These are phyloP conservation scores for Lutjanus campechanus DNA, from an alignment of 2,797 vertebrate species.

Conservation along the genomic window DNA sequence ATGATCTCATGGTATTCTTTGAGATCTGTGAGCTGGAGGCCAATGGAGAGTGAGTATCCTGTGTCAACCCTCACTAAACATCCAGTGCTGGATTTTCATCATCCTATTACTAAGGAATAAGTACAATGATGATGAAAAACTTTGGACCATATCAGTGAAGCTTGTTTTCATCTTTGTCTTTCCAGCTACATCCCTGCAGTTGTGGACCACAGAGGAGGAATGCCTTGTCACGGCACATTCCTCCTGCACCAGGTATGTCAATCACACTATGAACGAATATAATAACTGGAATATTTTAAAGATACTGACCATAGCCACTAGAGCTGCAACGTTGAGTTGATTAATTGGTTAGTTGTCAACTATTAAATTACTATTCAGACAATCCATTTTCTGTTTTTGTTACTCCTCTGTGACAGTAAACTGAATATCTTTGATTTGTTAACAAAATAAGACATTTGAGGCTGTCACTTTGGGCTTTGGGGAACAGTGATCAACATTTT, in stretches of 20 bases:
- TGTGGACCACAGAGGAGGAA: conserved; percentile 96
- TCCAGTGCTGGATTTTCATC: too few species aligned
- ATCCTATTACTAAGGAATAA: not conserved
- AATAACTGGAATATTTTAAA: conserved; percentile 3
- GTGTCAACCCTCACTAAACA: not conserved
- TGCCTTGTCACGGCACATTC: conserved; percentile 97
- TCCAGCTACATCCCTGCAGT: conserved; percentile 94
- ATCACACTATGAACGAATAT: not conserved
- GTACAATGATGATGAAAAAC: not conserved
- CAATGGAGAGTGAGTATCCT: conserved; percentile 93
- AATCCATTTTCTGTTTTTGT: too few species aligned
- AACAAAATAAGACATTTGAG: too few species aligned
- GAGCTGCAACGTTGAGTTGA: too few species aligned
- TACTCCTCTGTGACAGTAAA: too few species aligned
- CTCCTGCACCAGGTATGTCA: conserved; percentile 94
- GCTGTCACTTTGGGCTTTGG: too few species aligned
- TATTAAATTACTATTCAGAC: too few species aligned
- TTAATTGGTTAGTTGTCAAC: too few species aligned
- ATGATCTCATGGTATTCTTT: conserved; percentile 96
- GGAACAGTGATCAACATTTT: too few species aligned
- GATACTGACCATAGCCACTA: not conserved
- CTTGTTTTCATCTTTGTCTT: conserved; percentile 47
- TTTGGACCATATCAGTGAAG: conserved; percentile 11
- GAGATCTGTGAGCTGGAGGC: conserved; percentile 99
- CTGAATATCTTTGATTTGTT: too few species aligned